Evolutionary conservation across 1,140 invertebrate species (phyloP), one percentile per base, ranked within the genome.

Genomic region (Octopus bimaculoides): DNA sequence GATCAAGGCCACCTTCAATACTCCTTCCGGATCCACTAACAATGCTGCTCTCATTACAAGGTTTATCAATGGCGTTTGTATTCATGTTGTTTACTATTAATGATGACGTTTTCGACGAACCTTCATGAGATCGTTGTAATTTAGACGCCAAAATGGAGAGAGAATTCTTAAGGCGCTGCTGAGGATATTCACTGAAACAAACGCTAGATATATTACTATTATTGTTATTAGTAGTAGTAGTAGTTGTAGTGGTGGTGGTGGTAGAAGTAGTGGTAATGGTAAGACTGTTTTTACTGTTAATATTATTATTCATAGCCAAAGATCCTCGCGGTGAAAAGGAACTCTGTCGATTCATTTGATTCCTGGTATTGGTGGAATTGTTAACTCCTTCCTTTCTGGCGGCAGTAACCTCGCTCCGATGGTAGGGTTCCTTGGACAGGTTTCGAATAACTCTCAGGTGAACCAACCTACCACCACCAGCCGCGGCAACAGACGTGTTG

Each of bases 1-100:
- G 74, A 73, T 61, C 80, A 12, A 52, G 74, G 52, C 74, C 8
- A 61, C n/a, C 41, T 41, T 71, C 56, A 20, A 75, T 55, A 56
- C 71, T 55, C 52, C 74, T 55, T 79, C 79, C 54, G 79, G 55
- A n/a, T 56, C 41, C 54, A 66, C 26, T 41, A 78, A n/a, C 54
- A 56, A 56, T 78, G 53, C 7, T 20, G 9, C 56, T 17, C 10
- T 55, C 54, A 10, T 55, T 56, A 54, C 5, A 66, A 66, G 9
- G 17, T 26, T 41, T 78, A 41, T 56, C 54, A 78, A 71, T 12
- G 14, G 66, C 14, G 66, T 6, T 20, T 12, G 66, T 12, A 20
- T 17, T 71, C 66, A 71, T 71, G 14, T 71, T 71, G 66, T 71
- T 71, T 71, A 71, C 66, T 14, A 71, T 20, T 12, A 20, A 20